Evolutionary conservation across 2,888 invertebrate genomes (phyloP), one percentile per base, ranked within the genome.

Genomic region (Mimumesa dahlbomi): DNA sequence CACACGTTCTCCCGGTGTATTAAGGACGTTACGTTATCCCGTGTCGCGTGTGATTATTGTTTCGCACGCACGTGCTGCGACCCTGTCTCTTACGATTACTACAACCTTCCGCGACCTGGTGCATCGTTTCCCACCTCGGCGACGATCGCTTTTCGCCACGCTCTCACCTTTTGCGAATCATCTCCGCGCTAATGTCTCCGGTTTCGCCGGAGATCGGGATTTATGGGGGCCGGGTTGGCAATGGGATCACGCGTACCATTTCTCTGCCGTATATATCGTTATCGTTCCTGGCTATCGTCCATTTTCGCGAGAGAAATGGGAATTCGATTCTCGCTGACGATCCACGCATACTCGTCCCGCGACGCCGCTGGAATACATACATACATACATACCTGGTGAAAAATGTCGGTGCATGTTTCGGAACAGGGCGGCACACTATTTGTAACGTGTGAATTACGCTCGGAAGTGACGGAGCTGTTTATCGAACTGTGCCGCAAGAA

Each of bases 81-180:
- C 57, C 42, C 56, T 63, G 49, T 62, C 57, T 42, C 54, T 52
- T 68, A 7, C 56, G 75, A 53, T 72, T 59, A 65, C 65, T 31
- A 58, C 56, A 57, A 40, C 16, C 72, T 53, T 40, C 52, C 45
- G 16, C 68, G 64, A 61, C 63, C 71, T 71, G 71, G 71, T 56
- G 59, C 34, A 56, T 53, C 77, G 73, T 62, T 74, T 70, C 75
- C n/a, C 63, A 72, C 66, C 66, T 67, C 31, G 40, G 7, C 45
- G 29, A 49, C 25, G 42, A 38, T 31, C 56, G 66, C 70, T 75
- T n/a, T 61, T 71, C 77, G 77, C 81, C 70, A 79, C 77, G 75
- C 81, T 83, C 82, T 84, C 84, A 73, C 83, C 75, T 76, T n/a
- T n/a, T 73, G 77, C 76, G 66, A 63, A 73, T 57, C 73, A 50